A percentile compares a stretch with the other conserved stretches of the same genome.
Conservation (phyloP, 1,140 invertebrate genomes). For the Mamestra configurata region DNA sequence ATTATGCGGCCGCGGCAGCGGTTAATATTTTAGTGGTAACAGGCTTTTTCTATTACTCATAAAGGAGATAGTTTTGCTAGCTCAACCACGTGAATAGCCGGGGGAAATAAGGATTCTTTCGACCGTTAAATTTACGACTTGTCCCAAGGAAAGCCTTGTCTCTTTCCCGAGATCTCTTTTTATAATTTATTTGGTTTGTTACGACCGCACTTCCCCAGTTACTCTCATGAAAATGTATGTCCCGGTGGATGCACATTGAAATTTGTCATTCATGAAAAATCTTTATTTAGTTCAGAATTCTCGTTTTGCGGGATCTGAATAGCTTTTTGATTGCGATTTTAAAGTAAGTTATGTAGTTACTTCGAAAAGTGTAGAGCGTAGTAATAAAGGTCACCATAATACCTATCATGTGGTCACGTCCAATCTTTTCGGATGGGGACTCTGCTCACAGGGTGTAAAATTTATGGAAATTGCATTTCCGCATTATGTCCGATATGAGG, state of each 20-base stretch:
- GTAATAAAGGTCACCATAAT: conserved; percentile 62
- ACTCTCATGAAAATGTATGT: conserved; percentile 58
- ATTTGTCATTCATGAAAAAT: conserved; percentile 51
- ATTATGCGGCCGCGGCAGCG: conserved; percentile 29
- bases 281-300: background rate
- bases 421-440: conserved; percentile 83
- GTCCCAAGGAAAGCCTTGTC: conserved; percentile 82
- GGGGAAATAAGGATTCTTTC: conserved; percentile 84
- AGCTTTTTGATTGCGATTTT: conserved; percentile 27
- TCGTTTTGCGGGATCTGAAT: conserved; percentile 2
- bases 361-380: conserved; percentile 4
- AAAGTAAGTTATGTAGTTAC: conserved; percentile 15
- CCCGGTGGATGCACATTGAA: conserved; percentile 54
- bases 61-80: conserved; percentile 79
- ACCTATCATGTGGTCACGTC: conserved; percentile 77
- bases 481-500: conserved; percentile 80
- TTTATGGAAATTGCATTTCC: conserved; percentile 87
- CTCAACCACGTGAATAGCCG: conserved; percentile 78
- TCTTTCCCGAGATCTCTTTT: conserved; percentile 80
- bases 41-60: conserved; percentile 73
- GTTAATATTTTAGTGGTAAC: conserved; percentile 55
- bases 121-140: conserved; percentile 87
- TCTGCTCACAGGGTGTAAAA: conserved; percentile 84
- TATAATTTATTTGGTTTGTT: conserved; percentile 87
- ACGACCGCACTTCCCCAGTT: conserved; percentile 70